Conservation (phyloP, 2,888 invertebrate species). For the Diplazon laetatorius region DNA sequence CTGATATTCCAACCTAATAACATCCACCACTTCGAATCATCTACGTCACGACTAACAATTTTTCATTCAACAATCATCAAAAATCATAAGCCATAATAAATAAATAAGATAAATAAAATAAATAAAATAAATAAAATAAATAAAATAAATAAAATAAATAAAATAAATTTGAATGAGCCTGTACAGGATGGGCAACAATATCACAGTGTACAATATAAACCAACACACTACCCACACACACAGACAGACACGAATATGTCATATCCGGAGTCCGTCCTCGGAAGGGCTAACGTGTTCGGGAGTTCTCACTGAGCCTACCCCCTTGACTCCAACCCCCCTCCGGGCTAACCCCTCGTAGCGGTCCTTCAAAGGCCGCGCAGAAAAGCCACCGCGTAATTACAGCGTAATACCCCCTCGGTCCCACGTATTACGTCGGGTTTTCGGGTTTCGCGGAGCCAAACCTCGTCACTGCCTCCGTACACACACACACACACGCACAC, state of each 20-base stretch:
- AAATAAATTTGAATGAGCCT: constrained; percentile 23
- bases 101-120: too few relatives aligned
- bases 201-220: background rate
- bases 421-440: constrained; percentile 59
- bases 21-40: too few relatives aligned
- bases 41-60: too few relatives aligned
- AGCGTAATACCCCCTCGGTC: constrained; percentile 57
- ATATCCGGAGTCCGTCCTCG: constrained; percentile 20
- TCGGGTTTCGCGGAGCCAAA: constrained; percentile 59
- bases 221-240: too few relatives aligned
- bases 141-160: background rate
- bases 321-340: constrained; percentile 4
- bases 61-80: too few relatives aligned
- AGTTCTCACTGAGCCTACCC: constrained; percentile 29
- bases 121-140: too few relatives aligned
- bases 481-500: too few relatives aligned
- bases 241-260: background rate
- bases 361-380: constrained; percentile 62
- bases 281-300: constrained; percentile 33
- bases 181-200: background rate
- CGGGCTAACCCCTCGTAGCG: background rate
- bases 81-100: too few relatives aligned
- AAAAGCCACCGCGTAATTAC: constrained; percentile 65
- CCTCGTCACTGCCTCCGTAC: constrained; percentile 18
- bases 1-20: too few relatives aligned